phyloP scores from a whole-genome alignment of 2,797 vertebrate species.

The Tarsius wallacei region DNA sequence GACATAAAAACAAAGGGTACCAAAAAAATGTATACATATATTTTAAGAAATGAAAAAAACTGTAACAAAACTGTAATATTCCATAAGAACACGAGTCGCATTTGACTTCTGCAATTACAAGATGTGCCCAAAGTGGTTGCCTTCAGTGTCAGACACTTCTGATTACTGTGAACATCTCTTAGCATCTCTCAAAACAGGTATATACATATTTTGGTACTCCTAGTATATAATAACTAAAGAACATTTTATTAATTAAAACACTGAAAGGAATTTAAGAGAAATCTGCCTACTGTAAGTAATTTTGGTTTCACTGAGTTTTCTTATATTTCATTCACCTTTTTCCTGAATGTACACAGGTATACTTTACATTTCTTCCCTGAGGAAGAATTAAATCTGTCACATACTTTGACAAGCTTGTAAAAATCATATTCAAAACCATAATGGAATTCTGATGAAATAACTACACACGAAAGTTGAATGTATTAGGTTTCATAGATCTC shows the following conservation, averaged over 20 bases:
- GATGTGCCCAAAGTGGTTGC: too few relatives aligned
- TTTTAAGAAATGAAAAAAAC: too few relatives aligned
- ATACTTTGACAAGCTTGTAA: conserved; percentile 65
- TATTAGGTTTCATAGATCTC: conserved; percentile 50
- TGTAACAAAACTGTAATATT: too few relatives aligned
- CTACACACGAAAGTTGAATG: conserved; percentile 58
- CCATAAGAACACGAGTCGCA: too few relatives aligned
- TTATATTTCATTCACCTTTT: conserved; percentile 68
- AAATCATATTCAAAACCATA: conserved; percentile 67
- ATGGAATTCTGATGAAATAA: conserved; percentile 72
- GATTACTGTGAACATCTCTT: too few relatives aligned
- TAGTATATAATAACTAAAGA: conserved; percentile 13
- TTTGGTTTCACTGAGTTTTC: conserved; percentile 49
- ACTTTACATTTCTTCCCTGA: conserved; percentile 65
- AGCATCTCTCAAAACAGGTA: too few relatives aligned
- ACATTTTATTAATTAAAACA: conserved; percentile 57
- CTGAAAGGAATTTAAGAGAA: conserved; percentile 43
- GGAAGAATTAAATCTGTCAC: conserved; percentile 69
- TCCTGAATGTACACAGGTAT: conserved; percentile 55
- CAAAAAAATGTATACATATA: too few relatives aligned
- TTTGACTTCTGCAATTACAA: too few relatives aligned
- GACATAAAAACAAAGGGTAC: background rate
- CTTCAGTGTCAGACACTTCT: too few relatives aligned
- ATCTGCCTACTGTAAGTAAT: conserved; percentile 26
- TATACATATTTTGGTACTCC: too few relatives aligned